Base-by-base conservation (phyloP, 2,113 vertebrate genomes). In the Glareola pratincola region DNA sequence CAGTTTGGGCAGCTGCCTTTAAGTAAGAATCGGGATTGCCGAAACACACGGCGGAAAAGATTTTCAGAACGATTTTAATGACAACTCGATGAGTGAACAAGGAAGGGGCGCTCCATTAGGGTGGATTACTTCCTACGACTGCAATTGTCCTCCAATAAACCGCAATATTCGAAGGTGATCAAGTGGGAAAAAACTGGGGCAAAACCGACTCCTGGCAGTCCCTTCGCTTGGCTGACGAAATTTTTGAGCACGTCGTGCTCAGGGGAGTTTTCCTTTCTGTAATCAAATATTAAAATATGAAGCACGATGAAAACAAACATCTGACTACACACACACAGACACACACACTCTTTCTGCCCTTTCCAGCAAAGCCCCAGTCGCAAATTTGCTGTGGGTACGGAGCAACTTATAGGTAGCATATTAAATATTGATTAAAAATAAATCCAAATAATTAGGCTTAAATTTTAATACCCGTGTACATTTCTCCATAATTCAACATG, bases 381-480 rank as follows among this genome's bases (percentile, higher is more conserved):
- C 68, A 69, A 62, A 64, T 71, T 64, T 19, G 54, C 83, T 48
- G n/a, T 32, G 86, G 76, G 72, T 24, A 66, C 0, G 3, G 56
- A 63, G 30, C 51, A 92, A 87, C 60, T 68, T 91, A 67, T 21
- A 95, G 95, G 93, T 82, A 77, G 57, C 1, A 0, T 39, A 87
- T 92, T 78, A 92, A 96, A 97, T 92, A 96, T 92, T 96, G 95
- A 95, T 94, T 68, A 60, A 78, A 92, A 91, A 92, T 63, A 92
- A 96, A 95, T 78, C 91, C 84, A 63, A 92, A 96, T 89, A 95
- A 96, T 91, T 76, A 85, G 56, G 84, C 84, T 87, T 89, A 63
- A 78, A 68, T 90, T 81, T 82, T 92, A 96, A 95, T 85, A 82
- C 14, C 84, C 48, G 1, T 5, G 73, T 72, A 48, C 14, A 3